Evolutionary conservation across 1,140 invertebrate species (phyloP), one percentile per base, ranked within the genome.

Genomic region (Nasonia giraulti): DNA sequence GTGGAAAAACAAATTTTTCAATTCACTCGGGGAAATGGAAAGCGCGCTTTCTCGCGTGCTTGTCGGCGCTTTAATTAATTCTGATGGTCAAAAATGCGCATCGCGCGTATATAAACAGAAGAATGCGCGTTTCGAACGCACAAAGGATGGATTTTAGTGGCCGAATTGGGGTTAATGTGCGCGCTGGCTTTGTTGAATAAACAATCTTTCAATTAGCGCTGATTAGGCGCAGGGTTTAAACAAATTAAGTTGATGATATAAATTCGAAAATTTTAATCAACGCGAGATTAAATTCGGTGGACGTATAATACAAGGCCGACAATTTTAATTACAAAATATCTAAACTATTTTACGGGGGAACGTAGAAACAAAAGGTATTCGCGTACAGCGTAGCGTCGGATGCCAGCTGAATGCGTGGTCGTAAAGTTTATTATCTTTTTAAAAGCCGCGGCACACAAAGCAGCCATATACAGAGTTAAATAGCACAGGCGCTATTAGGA

Each of bases 341-440:
- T 7, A 1, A 44, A 44, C 7, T 44, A 44, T 44, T 44, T 44
- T 44, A 44, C 7, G 40, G 37, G 1, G 33, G 33, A 37, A 37
- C 33, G 33, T 37, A 37, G 33, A 37, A 37, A 37, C 33, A 37
- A 37, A 37, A 37, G 33, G 33, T 37, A 37, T 37, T 37, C 33
- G 33, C 5, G 33, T 27, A 27, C 27, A 27, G 3, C 8, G 8
- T 44, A 44, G 40, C 40, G 40, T 44, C 8, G 40, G 40, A 44
- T 44, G 6, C 40, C 40, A 50, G 14, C 12, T 10, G 47, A 14
- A 50, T 12, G 47, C 47, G 4, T 17, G 55, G 55, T 62, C 17
- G 55, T 62, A 62, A 62, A 62, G 55, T 62, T 71, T 33, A 33
- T 71, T 71, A 71, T 12, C 23, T 71, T 71, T 71, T 71, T 33